Base-by-base conservation (phyloP, 1,140 invertebrate genomes). In the Drosophila tsacasi region DNA sequence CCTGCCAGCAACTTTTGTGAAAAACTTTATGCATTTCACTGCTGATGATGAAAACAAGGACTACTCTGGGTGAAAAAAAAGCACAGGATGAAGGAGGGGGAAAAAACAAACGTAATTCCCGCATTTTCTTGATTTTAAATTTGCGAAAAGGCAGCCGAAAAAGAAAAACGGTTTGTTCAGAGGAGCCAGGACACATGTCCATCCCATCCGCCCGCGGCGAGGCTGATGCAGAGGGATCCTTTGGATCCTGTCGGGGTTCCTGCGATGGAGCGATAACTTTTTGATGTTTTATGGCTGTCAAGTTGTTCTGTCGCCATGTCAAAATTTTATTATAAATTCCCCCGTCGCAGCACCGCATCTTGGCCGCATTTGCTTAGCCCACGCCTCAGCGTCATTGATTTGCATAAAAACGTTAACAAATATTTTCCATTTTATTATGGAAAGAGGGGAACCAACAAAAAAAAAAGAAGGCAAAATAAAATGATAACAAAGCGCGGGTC, bases 271-370 rank as follows among this genome's bases (percentile, higher is more conserved):
- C 76, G 81, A 90, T 90, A 89, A 89, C 85, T 90, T 89, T 89
- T 81, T 89, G 85, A 89, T 89, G 81, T 90, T 89, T 89, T 90
- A 89, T 83, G 86, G 85, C 85, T 89, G 85, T 89, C 85, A 90
- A 81, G 81, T 81, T 84, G 81, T 90, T 87, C 74, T 59, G 63
- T 85, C 75, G 61, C 67, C 83, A 80, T 83, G 76, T 86, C 83
- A 89, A 85, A 83, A 77, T 83, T 83, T 75, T 86, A 86, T 86
- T 87, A 81, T 89, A 71, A 83, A 83, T 89, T 69, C 77, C 60
- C 66, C 47, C 46, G 35, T 8, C 35, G 39, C 42, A 30, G 37
- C 4, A 37, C 44, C 23, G 64, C 50, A 32, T 32, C 60, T 35
- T 27, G 8, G 30, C 37, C 49, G 64, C 52, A 46, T 67, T 77